Conservation (phyloP, 2,797 vertebrate species). For the Otolemur crassicaudatus region DNA sequence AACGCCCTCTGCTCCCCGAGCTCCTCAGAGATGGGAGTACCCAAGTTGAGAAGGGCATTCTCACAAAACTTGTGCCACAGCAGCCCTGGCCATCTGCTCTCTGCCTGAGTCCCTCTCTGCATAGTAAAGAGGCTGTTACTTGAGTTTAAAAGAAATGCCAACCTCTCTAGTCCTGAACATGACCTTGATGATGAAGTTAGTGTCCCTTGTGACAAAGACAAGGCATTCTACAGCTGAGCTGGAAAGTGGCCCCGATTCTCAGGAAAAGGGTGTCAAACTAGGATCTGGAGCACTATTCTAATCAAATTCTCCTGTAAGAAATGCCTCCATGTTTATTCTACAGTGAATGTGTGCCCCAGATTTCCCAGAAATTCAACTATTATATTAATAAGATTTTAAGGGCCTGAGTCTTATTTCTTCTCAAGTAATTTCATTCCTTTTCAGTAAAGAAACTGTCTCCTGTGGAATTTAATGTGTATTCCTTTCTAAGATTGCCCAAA, state of each 20-base stretch:
- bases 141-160: not conserved
- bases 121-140: not conserved
- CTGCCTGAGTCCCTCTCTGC: not conserved
- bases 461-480: not conserved
- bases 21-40: not conserved
- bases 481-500: not conserved
- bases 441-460: not conserved
- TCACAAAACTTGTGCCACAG: not conserved
- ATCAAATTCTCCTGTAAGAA: not conserved
- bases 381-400: not conserved
- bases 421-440: not conserved
- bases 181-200: not conserved
- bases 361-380: conserved; percentile 14
- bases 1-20: not conserved
- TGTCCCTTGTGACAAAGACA: not conserved
- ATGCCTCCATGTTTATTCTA: not conserved
- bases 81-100: not conserved
- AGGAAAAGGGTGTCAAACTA: not conserved
- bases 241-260: not conserved
- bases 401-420: not conserved
- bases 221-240: not conserved
- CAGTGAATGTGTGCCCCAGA: not conserved
- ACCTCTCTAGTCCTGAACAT: not conserved
- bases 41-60: not conserved
- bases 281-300: not conserved